Base-by-base conservation (phyloP, 2,113 vertebrate species). In the Sturnira hondurensis region DNA sequence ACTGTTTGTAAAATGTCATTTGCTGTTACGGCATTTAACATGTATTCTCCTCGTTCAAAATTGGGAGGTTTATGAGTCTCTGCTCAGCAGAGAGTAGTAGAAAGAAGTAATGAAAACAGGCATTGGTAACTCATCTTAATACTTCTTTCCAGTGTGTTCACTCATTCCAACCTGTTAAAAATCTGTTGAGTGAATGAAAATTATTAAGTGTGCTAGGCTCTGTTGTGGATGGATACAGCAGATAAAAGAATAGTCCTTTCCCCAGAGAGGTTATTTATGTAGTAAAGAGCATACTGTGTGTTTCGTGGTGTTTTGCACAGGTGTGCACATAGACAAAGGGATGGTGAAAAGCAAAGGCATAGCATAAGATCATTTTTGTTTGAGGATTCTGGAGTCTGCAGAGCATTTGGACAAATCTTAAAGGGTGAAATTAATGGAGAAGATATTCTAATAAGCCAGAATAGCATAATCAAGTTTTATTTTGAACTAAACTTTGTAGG, bases 161-260 rank as follows among this genome's bases (percentile, higher is more conserved):
- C 36, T 91, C 47, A 83, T 54, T 92, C n/a, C 54, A 85, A 36
- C 61, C 52, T 84, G 28, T 92, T 91, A 93, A 87, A 95, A 94
- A 54, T 90, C 56, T 94, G 8, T 61, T 78, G 15, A 93, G 77
- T 89, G 56, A 94, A 68, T 93, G 26, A 78, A 80, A 67, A 26
- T 52, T 81, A 84, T 76, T 93, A 87, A 92, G 54, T 94, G 56
- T 73, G 16, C 31, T 85, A 52, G 43, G 20, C 67, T 88, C 26
- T 93, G 38, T 94, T 94, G 76, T 24, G 28, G 7, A 52, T 88
- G 41, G 1, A 6, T 50, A 52, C 43, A 68, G 81, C 24, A 52
- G 50, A 70, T 36, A 52, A 38, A 77, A 91, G 20, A 85, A 70
- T 58, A 67, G 54, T 86, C 17, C 45, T 71, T 95, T 91, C 52